These are phyloP conservation scores for Mythimna vitellina DNA, from an alignment of 2,888 invertebrate species.

Conservation along the genomic window DNA sequence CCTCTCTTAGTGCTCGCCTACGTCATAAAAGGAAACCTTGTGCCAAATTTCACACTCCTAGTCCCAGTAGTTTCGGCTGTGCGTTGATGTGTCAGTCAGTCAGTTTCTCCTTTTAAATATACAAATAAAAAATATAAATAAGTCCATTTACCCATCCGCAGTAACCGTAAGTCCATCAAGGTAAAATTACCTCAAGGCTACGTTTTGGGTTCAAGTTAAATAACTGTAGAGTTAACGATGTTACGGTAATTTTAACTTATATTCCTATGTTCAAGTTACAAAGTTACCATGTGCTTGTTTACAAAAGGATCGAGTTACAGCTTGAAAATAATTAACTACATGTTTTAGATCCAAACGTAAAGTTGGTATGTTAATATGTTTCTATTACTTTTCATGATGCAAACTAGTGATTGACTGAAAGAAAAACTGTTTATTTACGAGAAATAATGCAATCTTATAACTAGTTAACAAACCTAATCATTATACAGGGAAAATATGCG, in stretches of 20 bases:
- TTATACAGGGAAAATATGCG: too few relatives aligned
- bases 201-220: conserved; percentile 61
- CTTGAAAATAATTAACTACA: conserved; percentile 30
- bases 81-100: too few relatives aligned
- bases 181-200: conserved; percentile 64
- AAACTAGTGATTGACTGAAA: too few relatives aligned
- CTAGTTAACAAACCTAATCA: too few relatives aligned
- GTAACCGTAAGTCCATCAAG: conserved; percentile 44
- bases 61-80: too few relatives aligned
- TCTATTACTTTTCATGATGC: background rate
- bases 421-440: too few relatives aligned
- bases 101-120: too few relatives aligned
- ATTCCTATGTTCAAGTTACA: conserved; percentile 57
- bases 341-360: background rate
- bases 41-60: too few relatives aligned
- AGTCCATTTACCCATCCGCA: conserved; percentile 1
- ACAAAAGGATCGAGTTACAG: conserved; percentile 38
- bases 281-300: conserved; percentile 44
- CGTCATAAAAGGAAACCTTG: too few relatives aligned
- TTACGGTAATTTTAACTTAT: conserved; percentile 66
- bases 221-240: conserved; percentile 69
- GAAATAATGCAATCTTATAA: too few relatives aligned
- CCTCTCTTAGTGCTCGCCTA: too few relatives aligned
- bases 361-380: background rate
- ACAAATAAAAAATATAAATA: too few relatives aligned